Evolutionary conservation across 2,113 vertebrate species (phyloP), one percentile per base, ranked within the genome.

Genomic region (Pungitius pungitius): DNA sequence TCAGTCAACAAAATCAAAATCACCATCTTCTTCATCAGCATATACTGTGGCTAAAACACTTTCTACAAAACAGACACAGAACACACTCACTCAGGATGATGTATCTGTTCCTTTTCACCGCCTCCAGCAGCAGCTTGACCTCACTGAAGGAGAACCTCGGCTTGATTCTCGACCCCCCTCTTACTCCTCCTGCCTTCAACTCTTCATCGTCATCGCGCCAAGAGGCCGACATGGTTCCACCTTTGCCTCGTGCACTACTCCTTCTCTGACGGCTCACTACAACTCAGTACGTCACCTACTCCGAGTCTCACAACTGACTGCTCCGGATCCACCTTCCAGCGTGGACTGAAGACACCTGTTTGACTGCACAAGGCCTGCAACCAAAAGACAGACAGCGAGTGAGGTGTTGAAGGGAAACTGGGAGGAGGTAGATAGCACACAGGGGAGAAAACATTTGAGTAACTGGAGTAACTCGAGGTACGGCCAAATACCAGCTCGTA

Each of bases 71-170:
- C 51, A 26, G 2, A 27, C 24, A 65, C 24, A 49, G 15, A 12
- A 43, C 26, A 20, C n/a, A 90, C 89, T 92, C 85, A 92, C 91
- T 82, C 45, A 92, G 89, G 64, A 92, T 39, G 79, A 92, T 84
- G 85, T 67, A 86, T 69, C 91, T 30, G 90, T 92, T 91, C 85
- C 52, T 90, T 81, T 81, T 91, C 76, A 92, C 90, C 0, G 85
- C 78, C 47, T 90, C 74, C 85, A 92, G 87, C 55, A 92, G 87
- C 51, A 87, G 1, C 20, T 82, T 90, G 15, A 92, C 54, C 83
- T 92, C 91, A 0, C 54, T 78, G 82, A 81, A 82, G 74, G 90
- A 89, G 77, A 92, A 92, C 67, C 91, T 81, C 0, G 89, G 85
- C 56, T 91, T 91, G 74, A 77, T 3, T 37, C 33, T 78, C 65